Conservation (phyloP, 1,140 invertebrate genomes). For the Melitaea cinxia region DNA sequence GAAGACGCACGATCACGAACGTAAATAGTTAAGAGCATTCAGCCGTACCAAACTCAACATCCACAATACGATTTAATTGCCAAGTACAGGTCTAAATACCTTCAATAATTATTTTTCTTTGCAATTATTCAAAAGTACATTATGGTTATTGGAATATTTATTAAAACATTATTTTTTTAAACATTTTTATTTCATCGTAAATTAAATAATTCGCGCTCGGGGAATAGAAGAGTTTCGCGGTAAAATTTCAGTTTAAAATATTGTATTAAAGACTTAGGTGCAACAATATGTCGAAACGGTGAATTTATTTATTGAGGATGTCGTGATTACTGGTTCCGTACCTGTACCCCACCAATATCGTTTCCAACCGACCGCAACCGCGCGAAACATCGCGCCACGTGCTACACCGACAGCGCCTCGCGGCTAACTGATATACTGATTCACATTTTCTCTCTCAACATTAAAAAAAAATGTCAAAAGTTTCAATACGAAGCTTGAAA, state of each 20-base stretch:
- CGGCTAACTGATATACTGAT: conserved; percentile 59
- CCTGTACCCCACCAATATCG: conserved; percentile 81
- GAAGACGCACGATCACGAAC: conserved; percentile 56
- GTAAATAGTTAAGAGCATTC: conserved; percentile 63
- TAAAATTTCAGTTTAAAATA: not conserved
- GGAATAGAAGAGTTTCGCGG: not conserved
- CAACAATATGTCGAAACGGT: conserved; percentile 19
- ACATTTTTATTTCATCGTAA: not conserved
- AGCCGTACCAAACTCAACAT: conserved; percentile 20
- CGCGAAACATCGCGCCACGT: conserved; percentile 75
- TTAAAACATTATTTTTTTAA: not conserved
- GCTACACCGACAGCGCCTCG: conserved; percentile 58
- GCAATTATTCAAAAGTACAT: not conserved
- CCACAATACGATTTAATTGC: conserved; percentile 19
- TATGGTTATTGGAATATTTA: not conserved
- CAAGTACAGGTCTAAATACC: conserved; percentile 19
- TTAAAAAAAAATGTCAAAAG: not conserved
- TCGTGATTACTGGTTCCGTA: conserved; percentile 65
- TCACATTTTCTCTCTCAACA: conserved; percentile 4
- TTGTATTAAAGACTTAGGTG: not conserved
- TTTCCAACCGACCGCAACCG: conserved; percentile 74
- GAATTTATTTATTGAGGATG: conserved; percentile 62
- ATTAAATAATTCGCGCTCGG: not conserved
- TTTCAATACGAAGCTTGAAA: conserved; percentile 4
- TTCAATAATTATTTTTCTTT: conserved; percentile 1